phyloP scores from a whole-genome alignment of 2,113 vertebrate species.

The Chaenogobius annularis region DNA sequence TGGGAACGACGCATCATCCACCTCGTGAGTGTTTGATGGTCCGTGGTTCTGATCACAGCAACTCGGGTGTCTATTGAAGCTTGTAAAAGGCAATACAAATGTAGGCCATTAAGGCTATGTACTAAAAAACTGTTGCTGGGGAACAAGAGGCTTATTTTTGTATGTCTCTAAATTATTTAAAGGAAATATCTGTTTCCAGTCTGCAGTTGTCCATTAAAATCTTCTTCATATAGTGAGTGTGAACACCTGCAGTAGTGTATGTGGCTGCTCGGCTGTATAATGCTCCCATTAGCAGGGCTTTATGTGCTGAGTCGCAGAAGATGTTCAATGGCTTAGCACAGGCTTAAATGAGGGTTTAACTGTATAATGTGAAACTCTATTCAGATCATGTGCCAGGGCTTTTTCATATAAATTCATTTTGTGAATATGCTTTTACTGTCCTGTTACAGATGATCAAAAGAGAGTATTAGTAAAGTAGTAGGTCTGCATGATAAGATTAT shows the following conservation, averaged over 20 bases:
- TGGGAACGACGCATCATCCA: neutral
- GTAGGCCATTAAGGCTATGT: too few species aligned
- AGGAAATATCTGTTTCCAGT: neutral
- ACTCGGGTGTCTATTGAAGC: too few species aligned
- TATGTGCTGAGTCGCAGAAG: conserved; percentile 20
- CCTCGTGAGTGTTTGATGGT: neutral
- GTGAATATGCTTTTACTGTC: neutral
- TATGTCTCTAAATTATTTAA: neutral
- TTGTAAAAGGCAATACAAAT: too few species aligned
- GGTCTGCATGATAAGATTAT: neutral
- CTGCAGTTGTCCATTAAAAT: neutral
- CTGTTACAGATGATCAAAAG: neutral
- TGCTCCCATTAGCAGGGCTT: conserved; percentile 26
- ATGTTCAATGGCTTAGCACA: conserved; percentile 17
- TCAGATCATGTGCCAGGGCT: conserved; percentile 8
- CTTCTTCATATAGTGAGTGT: neutral
- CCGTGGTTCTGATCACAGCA: too few species aligned
- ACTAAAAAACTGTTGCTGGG: neutral
- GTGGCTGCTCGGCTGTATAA: conserved; percentile 16
- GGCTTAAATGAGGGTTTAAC: conserved; percentile 10
- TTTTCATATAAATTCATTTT: conserved; percentile 24
- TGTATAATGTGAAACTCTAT: conserved; percentile 13
- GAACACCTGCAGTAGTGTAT: conserved; percentile 7
- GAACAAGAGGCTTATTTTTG: neutral
- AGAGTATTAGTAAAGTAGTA: neutral